Conservation (phyloP, 2,888 invertebrate species). For the Rambutsinella grinnellia region DNA sequence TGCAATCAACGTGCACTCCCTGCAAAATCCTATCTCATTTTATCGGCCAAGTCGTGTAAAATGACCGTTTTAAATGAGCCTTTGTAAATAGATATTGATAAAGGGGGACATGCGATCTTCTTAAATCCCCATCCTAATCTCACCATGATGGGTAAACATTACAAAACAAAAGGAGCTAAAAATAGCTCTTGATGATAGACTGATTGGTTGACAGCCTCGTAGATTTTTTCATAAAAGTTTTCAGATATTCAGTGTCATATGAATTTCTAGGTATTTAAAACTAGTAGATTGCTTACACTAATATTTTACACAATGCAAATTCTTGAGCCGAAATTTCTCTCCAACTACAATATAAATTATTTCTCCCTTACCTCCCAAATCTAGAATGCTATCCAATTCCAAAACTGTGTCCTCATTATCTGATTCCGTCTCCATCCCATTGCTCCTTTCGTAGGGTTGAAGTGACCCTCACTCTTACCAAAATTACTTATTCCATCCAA, state of each 20-base stretch:
- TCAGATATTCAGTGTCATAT: too few species aligned
- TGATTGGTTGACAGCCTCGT: too few species aligned
- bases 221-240: too few species aligned
- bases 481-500: constrained; percentile 28
- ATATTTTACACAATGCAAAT: too few species aligned
- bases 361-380: constrained; percentile 60
- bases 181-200: too few species aligned
- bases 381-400: constrained; percentile 61
- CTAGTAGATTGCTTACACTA: too few species aligned
- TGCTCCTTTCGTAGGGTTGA: constrained; percentile 45
- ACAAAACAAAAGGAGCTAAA: background rate
- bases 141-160: too few species aligned
- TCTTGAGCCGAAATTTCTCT: too few species aligned
- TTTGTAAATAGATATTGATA: constrained; percentile 22
- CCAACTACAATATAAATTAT: too few species aligned
- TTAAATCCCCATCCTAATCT: background rate
- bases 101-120: constrained; percentile 18
- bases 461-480: constrained; percentile 36
- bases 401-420: constrained; percentile 64
- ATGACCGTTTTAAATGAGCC: constrained; percentile 31
- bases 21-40: constrained; percentile 1
- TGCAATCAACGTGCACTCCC: background rate
- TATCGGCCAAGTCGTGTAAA: constrained; percentile 26
- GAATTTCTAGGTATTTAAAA: too few species aligned
- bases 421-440: constrained; percentile 66